Conservation (phyloP, 2,888 invertebrate species). For the Julus scandinavius region DNA sequence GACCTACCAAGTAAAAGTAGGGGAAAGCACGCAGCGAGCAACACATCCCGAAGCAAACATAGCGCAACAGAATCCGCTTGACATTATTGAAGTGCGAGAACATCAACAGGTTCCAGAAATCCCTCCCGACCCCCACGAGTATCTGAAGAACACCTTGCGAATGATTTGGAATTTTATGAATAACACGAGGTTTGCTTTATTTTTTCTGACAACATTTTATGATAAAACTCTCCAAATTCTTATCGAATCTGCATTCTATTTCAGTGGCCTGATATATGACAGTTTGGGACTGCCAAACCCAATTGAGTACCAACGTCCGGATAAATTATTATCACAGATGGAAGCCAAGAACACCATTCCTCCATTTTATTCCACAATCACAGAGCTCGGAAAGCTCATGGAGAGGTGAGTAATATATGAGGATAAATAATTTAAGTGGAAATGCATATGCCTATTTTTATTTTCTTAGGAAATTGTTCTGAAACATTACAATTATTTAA, state of each 20-base stretch:
- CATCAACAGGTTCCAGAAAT: neutral
- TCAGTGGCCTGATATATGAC: constrained; percentile 47
- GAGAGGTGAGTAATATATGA: neutral
- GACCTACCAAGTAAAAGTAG: neutral
- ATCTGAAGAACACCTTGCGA: neutral
- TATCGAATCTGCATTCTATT: neutral
- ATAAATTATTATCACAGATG: neutral
- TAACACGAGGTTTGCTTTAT: neutral
- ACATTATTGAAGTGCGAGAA: neutral
- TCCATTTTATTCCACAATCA: constrained; percentile 37
- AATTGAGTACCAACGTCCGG: constrained; percentile 32
- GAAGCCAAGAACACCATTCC: constrained; percentile 34
- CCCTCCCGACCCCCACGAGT: neutral
- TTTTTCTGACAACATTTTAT: neutral
- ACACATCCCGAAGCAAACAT: neutral
- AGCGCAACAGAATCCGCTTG: neutral
- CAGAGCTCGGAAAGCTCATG: neutral
- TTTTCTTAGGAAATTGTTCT: too few relatives aligned
- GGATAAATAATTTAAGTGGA: neutral
- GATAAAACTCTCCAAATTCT: neutral
- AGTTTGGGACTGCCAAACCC: neutral
- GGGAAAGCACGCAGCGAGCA: neutral
- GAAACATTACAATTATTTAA: too few relatives aligned
- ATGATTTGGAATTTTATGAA: constrained; percentile 48
- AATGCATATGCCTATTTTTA: too few relatives aligned